Conservation (phyloP, 2,888 invertebrate species). For the Mythimna pallens region DNA sequence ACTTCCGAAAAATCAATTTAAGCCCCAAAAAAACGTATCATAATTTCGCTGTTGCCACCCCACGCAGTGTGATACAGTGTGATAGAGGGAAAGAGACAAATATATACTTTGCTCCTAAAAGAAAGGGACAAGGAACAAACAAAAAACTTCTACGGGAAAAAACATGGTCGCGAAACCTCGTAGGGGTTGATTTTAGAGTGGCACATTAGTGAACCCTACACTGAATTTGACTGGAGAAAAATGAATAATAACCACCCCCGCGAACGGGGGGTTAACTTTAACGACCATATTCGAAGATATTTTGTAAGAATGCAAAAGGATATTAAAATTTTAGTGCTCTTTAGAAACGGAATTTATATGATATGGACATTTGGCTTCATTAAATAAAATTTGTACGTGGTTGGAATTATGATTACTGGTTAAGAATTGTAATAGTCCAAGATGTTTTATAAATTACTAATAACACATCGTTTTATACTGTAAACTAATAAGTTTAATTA, state of each 20-base stretch:
- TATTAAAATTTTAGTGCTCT: slow-evolving; percentile 74
- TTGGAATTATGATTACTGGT: slow-evolving; percentile 7
- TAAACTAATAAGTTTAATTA: neutral
- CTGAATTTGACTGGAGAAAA: slow-evolving; percentile 85
- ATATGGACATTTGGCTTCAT: slow-evolving; percentile 44
- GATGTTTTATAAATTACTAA: neutral
- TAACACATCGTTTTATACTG: neutral
- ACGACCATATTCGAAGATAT: slow-evolving; percentile 83
- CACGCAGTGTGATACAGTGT: slow-evolving; percentile 81
- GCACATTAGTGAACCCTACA: slow-evolving; percentile 87
- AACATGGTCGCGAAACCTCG: slow-evolving; percentile 88
- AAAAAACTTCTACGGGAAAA: slow-evolving; percentile 87
- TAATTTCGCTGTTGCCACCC: slow-evolving; percentile 87
- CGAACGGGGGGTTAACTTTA: slow-evolving; percentile 72
- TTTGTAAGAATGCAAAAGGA: slow-evolving; percentile 71
- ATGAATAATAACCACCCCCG: slow-evolving; percentile 86
- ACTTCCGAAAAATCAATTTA: slow-evolving; percentile 89
- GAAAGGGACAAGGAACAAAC: slow-evolving; percentile 79
- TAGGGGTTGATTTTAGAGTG: slow-evolving; percentile 88
- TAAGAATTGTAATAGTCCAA: neutral
- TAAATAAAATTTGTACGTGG: slow-evolving; percentile 39
- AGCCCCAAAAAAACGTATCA: slow-evolving; percentile 89
- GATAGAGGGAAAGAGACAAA: slow-evolving; percentile 79
- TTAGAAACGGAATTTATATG: slow-evolving; percentile 44
- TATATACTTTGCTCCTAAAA: slow-evolving; percentile 30